These are phyloP conservation scores for Temnothorax unifasciatus DNA, from an alignment of 2,888 invertebrate species.

Conservation along the genomic window DNA sequence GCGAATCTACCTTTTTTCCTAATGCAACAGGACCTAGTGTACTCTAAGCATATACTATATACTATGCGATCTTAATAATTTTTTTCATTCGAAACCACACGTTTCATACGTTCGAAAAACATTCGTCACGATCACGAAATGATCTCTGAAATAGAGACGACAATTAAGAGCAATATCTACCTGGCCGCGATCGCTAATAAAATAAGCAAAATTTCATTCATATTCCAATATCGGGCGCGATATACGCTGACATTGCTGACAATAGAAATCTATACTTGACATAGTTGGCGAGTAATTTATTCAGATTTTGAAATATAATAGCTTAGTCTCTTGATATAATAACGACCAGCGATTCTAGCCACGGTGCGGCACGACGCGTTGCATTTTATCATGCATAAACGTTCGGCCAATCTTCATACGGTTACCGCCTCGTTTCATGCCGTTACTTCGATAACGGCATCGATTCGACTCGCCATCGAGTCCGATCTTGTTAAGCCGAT, in stretches of 20 bases:
- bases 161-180: background rate
- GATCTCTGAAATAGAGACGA: background rate
- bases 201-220: constrained; percentile 1
- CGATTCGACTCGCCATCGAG: constrained; percentile 49
- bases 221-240: background rate
- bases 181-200: background rate
- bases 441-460: constrained; percentile 57
- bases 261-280: background rate
- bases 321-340: background rate
- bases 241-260: background rate
- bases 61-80: background rate
- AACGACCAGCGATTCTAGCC: constrained; percentile 1
- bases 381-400: constrained; percentile 43
- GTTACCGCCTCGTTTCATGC: constrained; percentile 49
- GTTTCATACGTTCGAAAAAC: background rate
- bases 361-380: background rate
- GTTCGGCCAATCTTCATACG: constrained; percentile 44
- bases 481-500: constrained; percentile 48
- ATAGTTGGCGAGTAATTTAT: background rate
- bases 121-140: background rate
- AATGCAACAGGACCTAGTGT: no score
- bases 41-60: no score
- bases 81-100: background rate
- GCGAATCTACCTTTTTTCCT: constrained; percentile 16
- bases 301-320: constrained; percentile 16